A percentile compares a stretch with the other conserved stretches of the same genome.
These are phyloP conservation scores for Rhinogobius similis DNA, from an alignment of 2,113 vertebrate genomes.

Conservation along the genomic window DNA sequence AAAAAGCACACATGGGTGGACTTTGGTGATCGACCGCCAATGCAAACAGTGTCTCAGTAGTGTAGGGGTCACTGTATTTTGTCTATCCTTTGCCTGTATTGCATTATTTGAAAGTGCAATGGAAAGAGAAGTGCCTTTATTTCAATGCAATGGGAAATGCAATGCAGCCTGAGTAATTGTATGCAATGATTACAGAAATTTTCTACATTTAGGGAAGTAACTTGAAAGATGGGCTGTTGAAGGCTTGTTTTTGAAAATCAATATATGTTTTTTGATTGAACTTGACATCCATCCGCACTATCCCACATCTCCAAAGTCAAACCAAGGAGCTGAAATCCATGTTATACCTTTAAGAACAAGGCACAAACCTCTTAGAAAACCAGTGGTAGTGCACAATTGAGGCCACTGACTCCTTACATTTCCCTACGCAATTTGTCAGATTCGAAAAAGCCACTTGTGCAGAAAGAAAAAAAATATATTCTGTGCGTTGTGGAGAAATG, in stretches of 20 bases:
- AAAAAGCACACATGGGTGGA: constrained; percentile 22
- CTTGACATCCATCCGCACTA: neutral
- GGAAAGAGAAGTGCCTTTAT: constrained; percentile 14
- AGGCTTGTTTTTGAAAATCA: too few relatives aligned
- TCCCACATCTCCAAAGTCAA: neutral
- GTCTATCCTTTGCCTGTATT: constrained; percentile 51
- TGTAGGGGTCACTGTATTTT: too few relatives aligned
- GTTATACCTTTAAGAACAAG: constrained; percentile 54
- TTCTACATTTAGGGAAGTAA: too few relatives aligned
- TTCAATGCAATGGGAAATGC: neutral
- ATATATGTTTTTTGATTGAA: too few relatives aligned
- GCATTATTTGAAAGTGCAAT: constrained; percentile 67
- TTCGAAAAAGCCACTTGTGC: constrained; percentile 5
- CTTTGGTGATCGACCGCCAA: constrained; percentile 34
- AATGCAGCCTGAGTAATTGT: neutral
- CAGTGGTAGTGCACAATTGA: constrained; percentile 34
- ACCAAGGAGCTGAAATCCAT: constrained; percentile 10
- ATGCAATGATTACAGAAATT: neutral
- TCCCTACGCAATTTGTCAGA: constrained; percentile 23
- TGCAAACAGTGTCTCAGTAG: constrained; percentile 21
- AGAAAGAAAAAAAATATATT: neutral
- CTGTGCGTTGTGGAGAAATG: constrained; percentile 9
- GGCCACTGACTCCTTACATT: neutral
- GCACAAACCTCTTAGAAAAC: constrained; percentile 54
- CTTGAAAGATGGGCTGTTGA: too few relatives aligned